phyloP scores from a whole-genome alignment of 2,888 invertebrate species.

The Campoplex capitator region DNA sequence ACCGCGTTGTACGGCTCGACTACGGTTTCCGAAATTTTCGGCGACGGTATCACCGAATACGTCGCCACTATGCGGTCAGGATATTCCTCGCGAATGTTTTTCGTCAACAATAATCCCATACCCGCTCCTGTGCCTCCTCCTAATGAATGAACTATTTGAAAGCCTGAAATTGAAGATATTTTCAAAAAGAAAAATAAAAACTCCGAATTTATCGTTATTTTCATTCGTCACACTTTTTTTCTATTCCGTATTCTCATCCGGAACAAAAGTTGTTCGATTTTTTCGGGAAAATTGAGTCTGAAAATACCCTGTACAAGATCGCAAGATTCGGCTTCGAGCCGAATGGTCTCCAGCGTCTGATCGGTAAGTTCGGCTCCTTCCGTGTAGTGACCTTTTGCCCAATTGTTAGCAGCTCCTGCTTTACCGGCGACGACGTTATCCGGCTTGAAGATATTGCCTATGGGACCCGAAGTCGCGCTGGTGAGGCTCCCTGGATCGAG shows the following conservation, averaged over 20 bases:
- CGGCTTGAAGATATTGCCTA: conserved; percentile 87
- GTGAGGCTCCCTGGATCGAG: conserved; percentile 89
- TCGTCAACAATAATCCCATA: conserved; percentile 91
- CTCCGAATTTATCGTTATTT: neutral
- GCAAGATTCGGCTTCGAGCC: conserved; percentile 94
- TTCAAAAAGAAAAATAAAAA: neutral
- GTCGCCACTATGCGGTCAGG: conserved; percentile 91
- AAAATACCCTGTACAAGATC: conserved; percentile 90
- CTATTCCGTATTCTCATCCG: too few relatives aligned
- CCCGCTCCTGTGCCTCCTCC: conserved; percentile 92
- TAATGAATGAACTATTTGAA: conserved; percentile 93
- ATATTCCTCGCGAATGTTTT: conserved; percentile 94
- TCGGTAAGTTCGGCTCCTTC: conserved; percentile 94
- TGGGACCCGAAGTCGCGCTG: conserved; percentile 87
- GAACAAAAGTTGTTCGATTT: too few relatives aligned
- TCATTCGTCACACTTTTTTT: neutral
- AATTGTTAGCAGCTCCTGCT: conserved; percentile 82
- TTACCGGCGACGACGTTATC: conserved; percentile 87
- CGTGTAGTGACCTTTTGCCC: conserved; percentile 94
- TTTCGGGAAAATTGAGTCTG: neutral
- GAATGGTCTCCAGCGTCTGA: conserved; percentile 91
- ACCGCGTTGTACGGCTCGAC: conserved; percentile 97
- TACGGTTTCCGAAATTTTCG: conserved; percentile 94
- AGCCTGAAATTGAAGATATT: conserved; percentile 83
- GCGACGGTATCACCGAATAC: conserved; percentile 90